Evolutionary conservation across 2,888 invertebrate genomes (phyloP).

Genomic region (Acrobasis repandana): DNA sequence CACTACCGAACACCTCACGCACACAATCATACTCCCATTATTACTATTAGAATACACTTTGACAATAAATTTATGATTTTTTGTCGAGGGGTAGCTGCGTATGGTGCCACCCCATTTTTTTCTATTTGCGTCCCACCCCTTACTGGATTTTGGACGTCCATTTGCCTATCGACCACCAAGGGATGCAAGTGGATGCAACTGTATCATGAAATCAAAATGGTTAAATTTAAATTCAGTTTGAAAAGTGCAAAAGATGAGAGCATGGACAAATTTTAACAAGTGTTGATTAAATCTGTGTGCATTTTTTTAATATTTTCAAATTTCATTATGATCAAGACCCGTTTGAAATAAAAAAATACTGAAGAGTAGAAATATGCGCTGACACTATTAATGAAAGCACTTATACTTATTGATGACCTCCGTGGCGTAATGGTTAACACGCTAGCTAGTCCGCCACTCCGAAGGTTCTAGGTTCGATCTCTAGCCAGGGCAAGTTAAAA

Average conservation of each 20-base stretch:
- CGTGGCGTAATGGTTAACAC: too few species aligned
- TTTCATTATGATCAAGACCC: too few species aligned
- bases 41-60: constrained; percentile 57
- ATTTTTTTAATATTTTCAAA: too few species aligned
- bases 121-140: constrained; percentile 58
- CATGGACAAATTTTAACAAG: background rate
- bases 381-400: too few species aligned
- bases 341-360: too few species aligned
- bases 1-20: constrained; percentile 31
- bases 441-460: too few species aligned
- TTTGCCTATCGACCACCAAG: constrained; percentile 49
- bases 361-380: too few species aligned
- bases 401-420: too few species aligned
- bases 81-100: constrained; percentile 60
- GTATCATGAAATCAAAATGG: background rate
- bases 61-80: constrained; percentile 75
- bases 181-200: constrained; percentile 29
- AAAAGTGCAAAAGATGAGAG: background rate
- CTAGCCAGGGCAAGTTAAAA: too few species aligned
- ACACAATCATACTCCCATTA: constrained; percentile 52
- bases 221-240: too few species aligned
- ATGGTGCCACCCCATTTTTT: constrained; percentile 67
- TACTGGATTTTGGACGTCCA: constrained; percentile 42
- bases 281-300: background rate
- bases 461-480: too few species aligned